Evolutionary conservation across 2,888 invertebrate genomes (phyloP), one percentile per base, ranked within the genome.

Genomic region (Trileptium ribeirensis): DNA sequence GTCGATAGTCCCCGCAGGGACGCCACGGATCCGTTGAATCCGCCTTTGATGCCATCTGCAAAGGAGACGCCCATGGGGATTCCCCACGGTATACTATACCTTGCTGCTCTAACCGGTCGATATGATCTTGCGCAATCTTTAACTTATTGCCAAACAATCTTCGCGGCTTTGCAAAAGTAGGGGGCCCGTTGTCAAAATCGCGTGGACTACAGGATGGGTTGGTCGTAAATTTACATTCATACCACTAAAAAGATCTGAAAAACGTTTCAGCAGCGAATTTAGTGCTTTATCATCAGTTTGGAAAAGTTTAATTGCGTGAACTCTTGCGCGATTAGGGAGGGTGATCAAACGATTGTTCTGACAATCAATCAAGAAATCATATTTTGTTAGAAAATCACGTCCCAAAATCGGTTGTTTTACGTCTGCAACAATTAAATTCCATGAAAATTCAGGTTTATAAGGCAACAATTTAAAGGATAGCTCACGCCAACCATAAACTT

Each of bases 1-100:
- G 51, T 24, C 51, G 51, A 24, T 51, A 51, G 51, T 51, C 51
- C 8, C 51, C 51, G 24, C 51, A 51, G 51, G 51, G 51, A 24
- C 24, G 51, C 51, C 51, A 51, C 51, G 51, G 51, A 15, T 51
- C 51, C 24, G 51, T 15, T 15, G 51, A 8, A 51, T 51, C 51
- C 8, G 8, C 51, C 51, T 51, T 51, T 51, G 51, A 51, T 51
- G 37, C 74, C 37, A 70, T 36, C 33, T 70, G 74, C 31, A 70
- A 70, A 15, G 74, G 74, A 34, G 74, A 70, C 8, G 74, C 8
- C 74, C 74, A 70, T 36, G 74, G 34, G 34, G 74, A 70, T 70
- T 70, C 74, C 31, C 74, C 74, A 8, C 31, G 33, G 74, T 70
- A 70, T 15, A 70, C 74, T 34, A 70, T 70, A 8, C 74, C 74